These are phyloP conservation scores for Acrobasis suavella DNA, from an alignment of 2,888 invertebrate genomes.

Conservation along the genomic window DNA sequence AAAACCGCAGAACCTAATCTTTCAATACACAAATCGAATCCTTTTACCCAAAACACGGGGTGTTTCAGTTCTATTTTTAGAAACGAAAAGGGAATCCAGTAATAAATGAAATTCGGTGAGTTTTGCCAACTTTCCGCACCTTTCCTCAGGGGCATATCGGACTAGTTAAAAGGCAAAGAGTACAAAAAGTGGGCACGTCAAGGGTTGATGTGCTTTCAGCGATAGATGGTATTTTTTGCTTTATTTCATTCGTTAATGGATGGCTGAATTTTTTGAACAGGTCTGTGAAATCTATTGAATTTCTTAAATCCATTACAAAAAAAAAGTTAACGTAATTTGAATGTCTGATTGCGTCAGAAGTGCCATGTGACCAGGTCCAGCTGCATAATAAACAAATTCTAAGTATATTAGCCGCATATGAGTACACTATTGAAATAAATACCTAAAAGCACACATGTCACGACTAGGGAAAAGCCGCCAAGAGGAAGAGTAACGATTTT, in stretches of 20 bases:
- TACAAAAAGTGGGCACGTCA: slow-evolving; percentile 8
- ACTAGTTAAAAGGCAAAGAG: slow-evolving; percentile 10
- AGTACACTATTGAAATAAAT: no score
- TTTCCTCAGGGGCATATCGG: background rate
- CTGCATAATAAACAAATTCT: no score
- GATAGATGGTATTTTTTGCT: background rate
- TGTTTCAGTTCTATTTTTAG: background rate
- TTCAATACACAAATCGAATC: background rate
- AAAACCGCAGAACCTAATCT: background rate
- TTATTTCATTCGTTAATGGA: slow-evolving; percentile 9
- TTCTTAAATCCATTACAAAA: no score
- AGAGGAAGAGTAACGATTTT: no score
- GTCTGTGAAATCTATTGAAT: no score
- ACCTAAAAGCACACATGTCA: no score
- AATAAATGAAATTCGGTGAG: background rate
- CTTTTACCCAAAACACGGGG: background rate
- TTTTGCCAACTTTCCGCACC: slow-evolving; percentile 1
- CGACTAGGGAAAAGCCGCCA: no score
- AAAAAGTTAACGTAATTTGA: no score
- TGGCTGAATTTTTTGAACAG: background rate
- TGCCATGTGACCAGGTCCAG: no score
- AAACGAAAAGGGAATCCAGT: background rate
- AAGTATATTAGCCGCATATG: no score
- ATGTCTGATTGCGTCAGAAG: no score
- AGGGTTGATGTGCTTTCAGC: background rate